Evolutionary conservation across 2,797 vertebrate genomes (phyloP).

Genomic region (Rhyacichthys aspro): DNA sequence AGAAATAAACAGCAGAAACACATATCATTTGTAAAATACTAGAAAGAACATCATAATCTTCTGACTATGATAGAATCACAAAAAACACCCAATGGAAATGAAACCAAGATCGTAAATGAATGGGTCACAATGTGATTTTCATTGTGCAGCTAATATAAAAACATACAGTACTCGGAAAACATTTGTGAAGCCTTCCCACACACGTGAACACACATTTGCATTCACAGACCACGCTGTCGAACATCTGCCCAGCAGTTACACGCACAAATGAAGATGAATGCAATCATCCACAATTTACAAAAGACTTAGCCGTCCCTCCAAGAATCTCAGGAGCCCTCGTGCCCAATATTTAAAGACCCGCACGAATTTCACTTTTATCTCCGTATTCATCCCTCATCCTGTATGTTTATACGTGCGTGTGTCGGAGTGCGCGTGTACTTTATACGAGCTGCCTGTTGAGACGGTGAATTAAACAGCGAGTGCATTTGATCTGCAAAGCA

Average conservation of each 20-base stretch:
- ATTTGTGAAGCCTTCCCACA: constrained; percentile 31
- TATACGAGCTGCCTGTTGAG: constrained; percentile 75
- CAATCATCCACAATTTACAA: constrained; percentile 46
- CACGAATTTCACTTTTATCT: constrained; percentile 55
- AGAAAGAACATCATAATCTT: neutral
- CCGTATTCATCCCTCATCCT: constrained; percentile 53
- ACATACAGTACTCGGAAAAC: neutral
- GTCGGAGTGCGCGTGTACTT: constrained; percentile 53
- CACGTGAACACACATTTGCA: constrained; percentile 39
- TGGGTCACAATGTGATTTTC: constrained; percentile 7
- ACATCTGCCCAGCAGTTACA: constrained; percentile 55
- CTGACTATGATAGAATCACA: too few relatives aligned
- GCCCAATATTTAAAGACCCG: constrained; percentile 64
- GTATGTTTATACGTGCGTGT: constrained; percentile 57
- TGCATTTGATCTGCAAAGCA: constrained; percentile 78
- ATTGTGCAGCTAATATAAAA: too few relatives aligned
- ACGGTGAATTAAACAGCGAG: constrained; percentile 79
- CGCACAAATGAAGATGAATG: constrained; percentile 51
- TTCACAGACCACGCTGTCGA: constrained; percentile 25
- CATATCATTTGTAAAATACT: neutral
- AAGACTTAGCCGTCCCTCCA: constrained; percentile 37
- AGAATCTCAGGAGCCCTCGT: constrained; percentile 32
- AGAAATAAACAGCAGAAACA: neutral
- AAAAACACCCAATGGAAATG: neutral
- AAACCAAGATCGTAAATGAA: neutral